phyloP scores from a whole-genome alignment of 35 echinoderm and acorn worm species.

The Antedon bifida region DNA sequence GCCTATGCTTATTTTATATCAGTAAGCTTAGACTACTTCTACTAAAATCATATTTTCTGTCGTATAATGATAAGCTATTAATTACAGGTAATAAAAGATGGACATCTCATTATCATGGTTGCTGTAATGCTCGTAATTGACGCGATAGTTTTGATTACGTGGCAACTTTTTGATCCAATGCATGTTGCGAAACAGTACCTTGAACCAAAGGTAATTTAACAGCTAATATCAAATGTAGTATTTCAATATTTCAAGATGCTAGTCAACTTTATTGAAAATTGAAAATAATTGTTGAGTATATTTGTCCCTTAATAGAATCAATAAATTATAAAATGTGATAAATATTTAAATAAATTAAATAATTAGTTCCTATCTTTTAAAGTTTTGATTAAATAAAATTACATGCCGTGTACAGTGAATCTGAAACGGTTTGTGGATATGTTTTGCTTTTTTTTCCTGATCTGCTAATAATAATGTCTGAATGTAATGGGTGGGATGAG shows the following conservation, averaged over 20 bases:
- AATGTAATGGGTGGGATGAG: no score
- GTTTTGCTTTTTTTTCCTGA: no score
- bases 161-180: constrained; percentile 86
- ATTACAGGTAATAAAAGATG: constrained; percentile 77
- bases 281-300: background rate
- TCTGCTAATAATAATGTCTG: no score
- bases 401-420: no score
- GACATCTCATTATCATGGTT: constrained; percentile 81
- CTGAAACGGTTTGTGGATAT: no score
- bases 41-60: no score
- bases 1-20: no score
- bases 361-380: no score
- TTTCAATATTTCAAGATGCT: background rate
- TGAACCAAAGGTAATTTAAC: background rate
- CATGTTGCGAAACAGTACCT: constrained; percentile 8
- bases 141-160: constrained; percentile 54
- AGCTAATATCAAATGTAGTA: background rate
- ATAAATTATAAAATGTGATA: constrained; percentile 13
- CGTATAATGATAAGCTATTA: background rate
- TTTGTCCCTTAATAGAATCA: constrained; percentile 8
- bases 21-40: no score
- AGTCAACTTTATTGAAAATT: background rate
- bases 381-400: no score
- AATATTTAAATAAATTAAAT: background rate
- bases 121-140: constrained; percentile 65